Evolutionary conservation across 2,113 vertebrate genomes (phyloP).

Genomic region (Cyphomyrus discorhynchus): DNA sequence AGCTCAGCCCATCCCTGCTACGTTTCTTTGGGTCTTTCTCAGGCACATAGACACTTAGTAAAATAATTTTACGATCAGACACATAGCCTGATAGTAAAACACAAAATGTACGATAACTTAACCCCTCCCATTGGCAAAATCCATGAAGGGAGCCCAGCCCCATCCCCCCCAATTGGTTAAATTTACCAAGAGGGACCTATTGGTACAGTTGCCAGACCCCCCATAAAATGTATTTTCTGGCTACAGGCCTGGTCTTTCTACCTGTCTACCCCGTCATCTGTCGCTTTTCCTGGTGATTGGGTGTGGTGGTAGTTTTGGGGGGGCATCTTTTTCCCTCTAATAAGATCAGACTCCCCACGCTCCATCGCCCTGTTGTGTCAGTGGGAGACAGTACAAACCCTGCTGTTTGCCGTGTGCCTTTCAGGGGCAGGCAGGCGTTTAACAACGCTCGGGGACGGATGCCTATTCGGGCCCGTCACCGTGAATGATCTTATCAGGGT

Average conservation of each 20-base stretch:
- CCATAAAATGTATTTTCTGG: background rate
- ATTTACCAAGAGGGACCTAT: background rate
- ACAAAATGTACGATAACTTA: background rate
- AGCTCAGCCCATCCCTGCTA: background rate
- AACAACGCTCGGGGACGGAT: background rate
- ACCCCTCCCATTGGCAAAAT: background rate
- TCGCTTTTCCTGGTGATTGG: too few species aligned
- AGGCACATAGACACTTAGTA: background rate
- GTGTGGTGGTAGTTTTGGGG: background rate
- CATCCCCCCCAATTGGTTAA: background rate
- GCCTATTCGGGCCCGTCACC: background rate
- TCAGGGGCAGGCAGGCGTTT: constrained; percentile 9
- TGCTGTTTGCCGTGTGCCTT: constrained; percentile 1
- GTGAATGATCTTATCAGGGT: background rate
- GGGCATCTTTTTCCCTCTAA: background rate
- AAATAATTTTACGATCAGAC: background rate
- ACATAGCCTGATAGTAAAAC: background rate
- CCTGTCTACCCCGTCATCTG: background rate
- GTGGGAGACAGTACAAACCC: background rate
- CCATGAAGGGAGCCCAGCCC: background rate
- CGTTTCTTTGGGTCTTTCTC: background rate
- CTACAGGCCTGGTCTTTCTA: background rate
- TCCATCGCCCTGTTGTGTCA: background rate
- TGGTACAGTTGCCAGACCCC: background rate
- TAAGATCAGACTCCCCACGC: background rate